Conservation (phyloP, 2,797 vertebrate species). For the Poeciliopsis infans region DNA sequence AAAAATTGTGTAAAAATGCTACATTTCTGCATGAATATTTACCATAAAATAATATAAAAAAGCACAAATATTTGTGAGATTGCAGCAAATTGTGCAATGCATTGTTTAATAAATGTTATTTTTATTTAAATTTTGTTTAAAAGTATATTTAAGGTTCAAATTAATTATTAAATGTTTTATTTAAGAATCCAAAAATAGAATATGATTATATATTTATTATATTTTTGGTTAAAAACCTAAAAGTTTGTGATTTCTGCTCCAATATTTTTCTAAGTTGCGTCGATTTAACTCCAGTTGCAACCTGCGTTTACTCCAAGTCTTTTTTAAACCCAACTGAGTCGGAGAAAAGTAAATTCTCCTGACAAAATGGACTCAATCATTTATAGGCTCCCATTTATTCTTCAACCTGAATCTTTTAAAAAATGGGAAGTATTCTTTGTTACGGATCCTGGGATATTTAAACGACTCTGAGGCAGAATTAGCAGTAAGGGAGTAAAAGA, state of each 20-base stretch:
- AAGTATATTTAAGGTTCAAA: not conserved
- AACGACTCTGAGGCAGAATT: conserved; percentile 65
- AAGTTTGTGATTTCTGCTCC: not conserved
- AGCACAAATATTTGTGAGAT: not conserved
- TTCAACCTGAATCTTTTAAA: conserved; percentile 71
- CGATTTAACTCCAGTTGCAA: conserved; percentile 23
- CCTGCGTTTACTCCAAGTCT: conserved; percentile 32
- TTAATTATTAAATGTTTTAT: not conserved
- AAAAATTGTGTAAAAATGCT: not conserved
- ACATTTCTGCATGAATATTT: not conserved
- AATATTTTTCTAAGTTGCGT: not conserved
- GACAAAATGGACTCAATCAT: conserved; percentile 66
- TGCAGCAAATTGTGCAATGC: not conserved
- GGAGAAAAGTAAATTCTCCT: conserved; percentile 34
- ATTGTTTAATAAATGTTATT: not conserved
- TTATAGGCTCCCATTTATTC: conserved; percentile 71
- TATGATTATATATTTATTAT: not conserved
- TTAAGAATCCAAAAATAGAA: not conserved
- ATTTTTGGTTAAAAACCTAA: not conserved
- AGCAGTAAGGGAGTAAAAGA: conserved; percentile 76
- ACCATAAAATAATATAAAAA: not conserved
- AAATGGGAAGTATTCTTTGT: conserved; percentile 72
- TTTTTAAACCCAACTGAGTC: conserved; percentile 34
- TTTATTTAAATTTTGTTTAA: not conserved
- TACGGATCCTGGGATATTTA: conserved; percentile 68